phyloP scores from a whole-genome alignment of 2,797 vertebrate species.

The Clarias fuscus region DNA sequence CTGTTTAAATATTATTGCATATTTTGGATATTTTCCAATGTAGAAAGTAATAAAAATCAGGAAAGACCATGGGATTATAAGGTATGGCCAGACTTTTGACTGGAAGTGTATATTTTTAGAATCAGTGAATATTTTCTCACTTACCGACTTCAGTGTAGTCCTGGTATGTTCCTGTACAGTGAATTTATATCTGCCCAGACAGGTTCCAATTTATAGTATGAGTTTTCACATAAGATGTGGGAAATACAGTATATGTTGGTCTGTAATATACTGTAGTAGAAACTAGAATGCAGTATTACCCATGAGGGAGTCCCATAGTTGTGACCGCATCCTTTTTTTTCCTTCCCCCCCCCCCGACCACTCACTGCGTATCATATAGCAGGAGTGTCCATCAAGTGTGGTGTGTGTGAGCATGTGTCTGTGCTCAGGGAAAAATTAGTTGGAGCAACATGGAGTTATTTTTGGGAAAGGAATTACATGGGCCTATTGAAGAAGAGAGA shows the following conservation, averaged over 20 bases:
- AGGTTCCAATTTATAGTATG: not conserved
- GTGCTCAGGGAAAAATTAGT: constrained; percentile 28
- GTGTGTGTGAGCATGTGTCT: constrained; percentile 27
- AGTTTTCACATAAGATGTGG: not conserved
- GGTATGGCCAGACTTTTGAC: no score
- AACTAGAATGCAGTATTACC: constrained; percentile 14
- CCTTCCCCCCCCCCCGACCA: not conserved
- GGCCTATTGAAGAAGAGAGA: constrained; percentile 50
- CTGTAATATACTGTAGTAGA: not conserved
- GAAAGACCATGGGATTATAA: no score
- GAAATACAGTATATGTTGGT: not conserved
- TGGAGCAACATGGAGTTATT: constrained; percentile 64
- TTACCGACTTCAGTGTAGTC: constrained; percentile 33
- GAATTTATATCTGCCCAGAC: not conserved
- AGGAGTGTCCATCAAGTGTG: not conserved
- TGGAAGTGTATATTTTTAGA: constrained; percentile 12
- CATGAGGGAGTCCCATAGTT: constrained; percentile 5
- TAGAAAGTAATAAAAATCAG: no score
- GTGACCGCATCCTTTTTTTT: not conserved
- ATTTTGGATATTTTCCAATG: no score
- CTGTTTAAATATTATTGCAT: no score
- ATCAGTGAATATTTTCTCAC: constrained; percentile 40
- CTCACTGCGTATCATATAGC: constrained; percentile 7
- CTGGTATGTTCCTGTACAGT: constrained; percentile 4
- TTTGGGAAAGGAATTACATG: constrained; percentile 64